Percentiles rank a stretch among this genome's conserved stretches.
These are phyloP conservation scores for Sylvilagus floridanus DNA, from an alignment of 2,797 vertebrate species.

Conservation along the genomic window DNA sequence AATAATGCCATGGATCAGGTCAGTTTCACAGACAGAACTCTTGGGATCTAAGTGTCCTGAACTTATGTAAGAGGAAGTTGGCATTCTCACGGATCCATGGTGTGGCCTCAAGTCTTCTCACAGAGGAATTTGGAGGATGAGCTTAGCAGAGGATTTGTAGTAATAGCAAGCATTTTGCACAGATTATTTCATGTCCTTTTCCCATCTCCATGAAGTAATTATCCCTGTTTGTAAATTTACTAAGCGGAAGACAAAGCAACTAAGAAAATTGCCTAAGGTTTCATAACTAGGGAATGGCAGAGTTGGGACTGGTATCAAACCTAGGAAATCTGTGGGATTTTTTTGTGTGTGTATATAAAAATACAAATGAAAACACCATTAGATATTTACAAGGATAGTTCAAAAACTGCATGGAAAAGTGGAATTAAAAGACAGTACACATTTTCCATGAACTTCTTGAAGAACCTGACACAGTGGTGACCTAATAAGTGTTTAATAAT, in stretches of 20 bases:
- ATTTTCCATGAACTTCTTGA: no score
- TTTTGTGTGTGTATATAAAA: constrained; percentile 10
- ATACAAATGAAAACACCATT: neutral
- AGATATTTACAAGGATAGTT: neutral
- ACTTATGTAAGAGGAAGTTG: neutral
- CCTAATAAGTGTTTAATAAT: neutral
- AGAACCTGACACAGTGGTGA: no score
- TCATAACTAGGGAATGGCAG: neutral
- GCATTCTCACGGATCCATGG: neutral
- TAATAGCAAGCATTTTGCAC: neutral
- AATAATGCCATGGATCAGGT: neutral
- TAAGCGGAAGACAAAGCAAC: constrained; percentile 16
- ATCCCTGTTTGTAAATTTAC: neutral
- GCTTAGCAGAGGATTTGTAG: neutral
- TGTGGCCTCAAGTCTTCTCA: neutral
- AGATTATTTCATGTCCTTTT: constrained; percentile 5
- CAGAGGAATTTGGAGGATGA: neutral
- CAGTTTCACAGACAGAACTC: neutral
- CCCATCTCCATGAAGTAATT: neutral
- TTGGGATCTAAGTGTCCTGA: neutral
- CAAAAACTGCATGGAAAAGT: no score
- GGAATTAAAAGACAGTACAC: no score
- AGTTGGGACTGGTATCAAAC: constrained; percentile 25
- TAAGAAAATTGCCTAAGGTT: neutral
- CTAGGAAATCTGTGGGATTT: neutral